Base-by-base conservation (phyloP, 37 sponge, comb jelly and placozoan genomes). In the Axinella damicornis region DNA sequence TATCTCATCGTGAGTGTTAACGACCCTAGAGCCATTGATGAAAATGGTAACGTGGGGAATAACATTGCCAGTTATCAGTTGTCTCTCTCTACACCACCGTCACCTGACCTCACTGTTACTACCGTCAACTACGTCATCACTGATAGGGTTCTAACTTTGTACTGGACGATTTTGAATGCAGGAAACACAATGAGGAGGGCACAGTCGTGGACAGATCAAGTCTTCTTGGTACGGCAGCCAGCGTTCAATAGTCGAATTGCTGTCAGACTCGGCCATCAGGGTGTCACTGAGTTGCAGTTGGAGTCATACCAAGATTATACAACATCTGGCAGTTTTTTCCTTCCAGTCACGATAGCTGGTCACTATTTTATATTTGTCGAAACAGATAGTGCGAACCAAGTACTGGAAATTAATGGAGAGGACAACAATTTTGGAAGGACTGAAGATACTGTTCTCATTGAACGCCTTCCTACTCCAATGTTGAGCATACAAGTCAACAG, bases 381-480 rank as follows among this genome's bases (percentile, higher is more conserved):
- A 56, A 27, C 25, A 20, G 76, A 74, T n/a, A 74, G 18, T 24
- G n/a, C 57, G 18, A 74, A 74, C 33, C 21, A 20, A 25, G 54
- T 74, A 1, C 5, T 74, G 1, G 76, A 74, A 56, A 28, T 74
- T 9, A 33, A 13, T 2, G 76, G 55, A 57, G 76, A 74, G 9
- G 76, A 74, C 56, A 74, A 74, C 57, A 74, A 74, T 5, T 1
- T 57, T 55, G 57, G 76, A 37, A 46, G 46, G 46, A 74, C 57
- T 74, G 57, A 53, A 37, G 33, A 19, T 27, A 41, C 53, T 11
- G 33, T 74, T 27, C 21, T 27, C 53, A 52, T 74, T 22, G 14
- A 24, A 16, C 15, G 18, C 21, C 76, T 28, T 74, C 25, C 33
- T 56, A 25, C 54, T 14, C 76, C 76, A 25, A 27, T 18, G 20